Conservation (phyloP, 2,888 invertebrate genomes). For the Eupithecia vulgata region DNA sequence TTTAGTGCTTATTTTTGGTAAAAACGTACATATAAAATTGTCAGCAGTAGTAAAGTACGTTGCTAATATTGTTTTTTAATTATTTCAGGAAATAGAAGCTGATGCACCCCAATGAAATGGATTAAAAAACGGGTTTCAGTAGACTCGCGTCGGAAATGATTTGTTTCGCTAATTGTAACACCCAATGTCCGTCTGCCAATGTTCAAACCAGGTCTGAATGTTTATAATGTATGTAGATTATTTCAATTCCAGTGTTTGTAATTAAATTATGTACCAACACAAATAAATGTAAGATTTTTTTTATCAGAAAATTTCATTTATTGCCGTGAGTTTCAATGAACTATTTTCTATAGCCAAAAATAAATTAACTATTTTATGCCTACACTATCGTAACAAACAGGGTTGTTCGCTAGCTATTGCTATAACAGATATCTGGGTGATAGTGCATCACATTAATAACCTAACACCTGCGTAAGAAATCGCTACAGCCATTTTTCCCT, state of each 20-base stretch:
- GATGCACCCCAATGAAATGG: slow-evolving; percentile 42
- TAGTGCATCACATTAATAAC: slow-evolving; percentile 19
- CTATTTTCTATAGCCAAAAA: slow-evolving; percentile 51
- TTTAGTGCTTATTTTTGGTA: no score
- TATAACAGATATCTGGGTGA: slow-evolving; percentile 21
- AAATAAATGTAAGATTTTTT: slow-evolving; percentile 76
- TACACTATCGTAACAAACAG: slow-evolving; percentile 38
- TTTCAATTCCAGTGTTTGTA: slow-evolving; percentile 70
- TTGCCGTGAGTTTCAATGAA: slow-evolving; percentile 54
- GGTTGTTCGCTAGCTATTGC: slow-evolving; percentile 28
- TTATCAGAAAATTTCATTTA: slow-evolving; percentile 72
- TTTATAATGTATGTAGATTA: slow-evolving; percentile 70
- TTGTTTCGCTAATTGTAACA: slow-evolving; percentile 54
- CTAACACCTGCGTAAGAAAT: slow-evolving; percentile 10
- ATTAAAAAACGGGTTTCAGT: slow-evolving; percentile 61
- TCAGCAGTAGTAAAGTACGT: not conserved
- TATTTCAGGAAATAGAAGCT: slow-evolving; percentile 71
- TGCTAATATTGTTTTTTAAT: slow-evolving; percentile 14
- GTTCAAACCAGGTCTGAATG: slow-evolving; percentile 73
- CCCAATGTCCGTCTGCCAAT: slow-evolving; percentile 68
- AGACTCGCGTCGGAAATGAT: slow-evolving; percentile 48
- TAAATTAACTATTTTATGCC: slow-evolving; percentile 40
- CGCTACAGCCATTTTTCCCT: slow-evolving; percentile 7
- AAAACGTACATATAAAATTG: no score
- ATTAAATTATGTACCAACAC: slow-evolving; percentile 64